Conservation (phyloP, 2,797 vertebrate genomes). For the Kryptolebias ocellatus region DNA sequence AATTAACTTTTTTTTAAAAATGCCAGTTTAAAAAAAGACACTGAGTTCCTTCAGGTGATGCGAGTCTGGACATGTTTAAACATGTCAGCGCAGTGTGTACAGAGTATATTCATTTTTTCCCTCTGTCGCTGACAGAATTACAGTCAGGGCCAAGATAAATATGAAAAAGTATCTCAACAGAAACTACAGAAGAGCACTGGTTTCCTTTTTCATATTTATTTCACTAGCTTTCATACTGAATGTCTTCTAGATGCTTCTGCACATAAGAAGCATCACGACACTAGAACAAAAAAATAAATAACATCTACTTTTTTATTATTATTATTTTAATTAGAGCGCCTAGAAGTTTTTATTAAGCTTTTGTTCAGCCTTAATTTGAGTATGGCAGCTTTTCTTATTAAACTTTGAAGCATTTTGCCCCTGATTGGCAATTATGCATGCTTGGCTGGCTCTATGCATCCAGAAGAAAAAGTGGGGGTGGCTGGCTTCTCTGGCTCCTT, state of each 20-base stretch:
- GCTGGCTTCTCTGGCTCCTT: conserved; percentile 17
- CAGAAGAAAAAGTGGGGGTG: conserved; percentile 12
- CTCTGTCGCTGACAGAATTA: not conserved
- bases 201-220: conserved; percentile 41
- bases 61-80: conserved; percentile 41
- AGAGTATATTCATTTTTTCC: conserved; percentile 42
- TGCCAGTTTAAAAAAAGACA: conserved; percentile 6
- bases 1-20: too few species aligned
- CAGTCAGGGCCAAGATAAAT: too few species aligned
- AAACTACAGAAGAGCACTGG: conserved; percentile 30
- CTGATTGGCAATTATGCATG: conserved; percentile 71
- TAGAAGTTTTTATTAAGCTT: conserved; percentile 54
- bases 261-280: not conserved
- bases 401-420: conserved; percentile 59
- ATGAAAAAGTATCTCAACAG: conserved; percentile 10
- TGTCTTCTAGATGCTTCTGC: conserved; percentile 12
- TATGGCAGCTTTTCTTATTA: conserved; percentile 58
- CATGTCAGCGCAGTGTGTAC: conserved; percentile 34
- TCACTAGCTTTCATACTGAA: conserved; percentile 35
- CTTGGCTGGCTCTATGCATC: conserved; percentile 50
- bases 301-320: conserved; percentile 13
- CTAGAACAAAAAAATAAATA: conserved; percentile 17
- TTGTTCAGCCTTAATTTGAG: conserved; percentile 48
- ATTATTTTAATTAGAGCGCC: conserved; percentile 32
- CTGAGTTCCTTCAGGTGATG: conserved; percentile 27